Base-by-base conservation (phyloP, 2,797 vertebrate species). In the Florisuga fusca region DNA sequence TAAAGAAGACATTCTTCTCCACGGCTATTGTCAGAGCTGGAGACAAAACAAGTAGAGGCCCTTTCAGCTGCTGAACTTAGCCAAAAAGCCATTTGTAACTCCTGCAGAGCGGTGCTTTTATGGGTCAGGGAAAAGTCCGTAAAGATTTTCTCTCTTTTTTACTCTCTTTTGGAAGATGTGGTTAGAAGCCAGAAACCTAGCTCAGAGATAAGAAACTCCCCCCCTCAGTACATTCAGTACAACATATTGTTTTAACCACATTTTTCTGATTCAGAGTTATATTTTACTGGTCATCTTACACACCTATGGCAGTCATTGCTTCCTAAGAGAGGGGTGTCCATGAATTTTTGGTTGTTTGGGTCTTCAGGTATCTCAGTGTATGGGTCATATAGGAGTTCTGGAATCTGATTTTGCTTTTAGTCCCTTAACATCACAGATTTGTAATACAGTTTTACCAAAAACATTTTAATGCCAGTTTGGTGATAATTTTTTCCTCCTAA, bases 1-100 rank as follows among this genome's bases (percentile, higher is more conserved):
- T 95, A 94, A 91, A 94, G 95, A 96, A 96, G 94, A 94, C 93
- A 96, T 96, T 95, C 94, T 96, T 95, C 90, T 94, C 84, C 86
- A 76, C 20, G 31, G 87, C 92, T 94, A 96, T 97, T 97, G 94
- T 96, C 82, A 92, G 76, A 85, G 90, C 74, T 83, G 83, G 89
- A 97, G 89, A 95, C 94, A 95, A 93, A 96, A 92, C 86, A 93
- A 97, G 93, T 59, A 90, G 84, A 79, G 90, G 94, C 85, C 94
- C 76, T 95, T 96, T 96, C 90, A 95, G 90, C 93, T 81, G 87
- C 94, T 95, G 92, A 96, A 96, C 92, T 95, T 95, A 94, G 93
- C 90, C 95, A 94, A 95, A 96, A 96, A 97, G 90, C 93, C 94
- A 96, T 97, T 94, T 92, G 86, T 95, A 96, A 94, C 89, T 96